These are phyloP conservation scores for Pollenia angustigena DNA, from an alignment of 2,888 invertebrate genomes.

Conservation along the genomic window DNA sequence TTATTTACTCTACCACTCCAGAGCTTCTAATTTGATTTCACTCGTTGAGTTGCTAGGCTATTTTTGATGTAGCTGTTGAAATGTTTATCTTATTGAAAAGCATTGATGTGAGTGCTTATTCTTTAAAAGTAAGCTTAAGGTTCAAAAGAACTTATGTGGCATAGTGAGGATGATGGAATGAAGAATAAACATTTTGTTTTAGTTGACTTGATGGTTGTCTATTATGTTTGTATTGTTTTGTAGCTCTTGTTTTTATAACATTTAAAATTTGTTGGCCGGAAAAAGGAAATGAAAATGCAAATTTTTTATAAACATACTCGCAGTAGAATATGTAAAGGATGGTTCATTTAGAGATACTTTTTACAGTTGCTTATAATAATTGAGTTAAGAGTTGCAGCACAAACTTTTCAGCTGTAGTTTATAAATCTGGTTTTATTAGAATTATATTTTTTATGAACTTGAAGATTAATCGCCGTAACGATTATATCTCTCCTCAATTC, in stretches of 20 bases:
- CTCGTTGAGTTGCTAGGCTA: background rate
- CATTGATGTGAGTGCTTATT: conserved; percentile 41
- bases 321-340: no score
- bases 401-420: no score
- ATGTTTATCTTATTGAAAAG: conserved; percentile 12
- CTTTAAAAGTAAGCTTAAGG: conserved; percentile 6
- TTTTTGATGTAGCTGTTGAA: background rate
- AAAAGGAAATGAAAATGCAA: conserved; percentile 38
- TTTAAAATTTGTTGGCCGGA: conserved; percentile 39
- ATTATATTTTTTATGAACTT: no score
- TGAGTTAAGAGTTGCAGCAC: no score
- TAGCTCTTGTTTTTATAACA: background rate
- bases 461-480: no score
- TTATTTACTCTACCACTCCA: background rate
- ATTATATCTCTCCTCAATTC: no score
- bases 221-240: background rate
- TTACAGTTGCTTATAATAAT: background rate
- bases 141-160: conserved; percentile 1
- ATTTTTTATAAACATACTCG: background rate
- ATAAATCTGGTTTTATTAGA: no score
- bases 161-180: background rate
- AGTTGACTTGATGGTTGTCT: background rate
- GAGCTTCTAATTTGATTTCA: background rate
- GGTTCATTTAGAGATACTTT: no score
- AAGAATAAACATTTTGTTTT: conserved; percentile 1